Evolutionary conservation across 2,888 invertebrate species (phyloP).

Genomic region (Lysandra bellargus): DNA sequence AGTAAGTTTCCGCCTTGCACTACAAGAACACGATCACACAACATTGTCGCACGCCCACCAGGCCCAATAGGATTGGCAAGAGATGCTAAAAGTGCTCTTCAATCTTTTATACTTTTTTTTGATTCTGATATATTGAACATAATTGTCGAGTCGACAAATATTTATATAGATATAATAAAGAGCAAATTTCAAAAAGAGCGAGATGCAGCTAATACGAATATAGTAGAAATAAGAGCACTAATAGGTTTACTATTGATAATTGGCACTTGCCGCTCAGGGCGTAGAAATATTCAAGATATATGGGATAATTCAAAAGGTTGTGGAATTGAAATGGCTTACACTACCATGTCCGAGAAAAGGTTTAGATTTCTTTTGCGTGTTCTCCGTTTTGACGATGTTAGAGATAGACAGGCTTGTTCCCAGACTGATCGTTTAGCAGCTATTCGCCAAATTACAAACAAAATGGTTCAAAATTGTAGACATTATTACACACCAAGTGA

Average conservation of each 20-base stretch:
- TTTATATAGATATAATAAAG: slow-evolving; percentile 8
- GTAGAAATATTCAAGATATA: slow-evolving; percentile 10
- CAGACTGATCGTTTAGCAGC: background rate
- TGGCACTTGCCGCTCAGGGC: slow-evolving; percentile 5
- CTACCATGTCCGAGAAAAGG: background rate
- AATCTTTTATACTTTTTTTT: slow-evolving; percentile 19
- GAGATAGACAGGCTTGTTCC: background rate
- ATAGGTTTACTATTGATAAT: slow-evolving; percentile 5
- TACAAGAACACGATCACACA: too few relatives aligned
- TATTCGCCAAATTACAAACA: slow-evolving; percentile 15
- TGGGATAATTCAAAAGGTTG: slow-evolving; percentile 25
- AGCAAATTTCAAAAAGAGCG: slow-evolving; percentile 4
- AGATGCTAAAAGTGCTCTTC: background rate
- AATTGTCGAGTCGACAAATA: slow-evolving; percentile 3
- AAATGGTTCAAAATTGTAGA: slow-evolving; percentile 18
- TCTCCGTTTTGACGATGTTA: slow-evolving; percentile 25
- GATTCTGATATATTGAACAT: slow-evolving; percentile 16
- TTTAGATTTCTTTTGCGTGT: background rate
- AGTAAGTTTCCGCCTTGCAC: too few relatives aligned
- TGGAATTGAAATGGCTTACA: slow-evolving; percentile 13
- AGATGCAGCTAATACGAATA: slow-evolving; percentile 2
- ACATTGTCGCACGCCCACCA: too few relatives aligned
- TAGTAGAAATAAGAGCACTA: slow-evolving; percentile 7
- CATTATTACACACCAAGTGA: slow-evolving; percentile 9
- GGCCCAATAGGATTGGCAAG: too few relatives aligned